These are phyloP conservation scores for Tenualosa ilisha DNA, from an alignment of 2,797 vertebrate genomes.

Conservation along the genomic window DNA sequence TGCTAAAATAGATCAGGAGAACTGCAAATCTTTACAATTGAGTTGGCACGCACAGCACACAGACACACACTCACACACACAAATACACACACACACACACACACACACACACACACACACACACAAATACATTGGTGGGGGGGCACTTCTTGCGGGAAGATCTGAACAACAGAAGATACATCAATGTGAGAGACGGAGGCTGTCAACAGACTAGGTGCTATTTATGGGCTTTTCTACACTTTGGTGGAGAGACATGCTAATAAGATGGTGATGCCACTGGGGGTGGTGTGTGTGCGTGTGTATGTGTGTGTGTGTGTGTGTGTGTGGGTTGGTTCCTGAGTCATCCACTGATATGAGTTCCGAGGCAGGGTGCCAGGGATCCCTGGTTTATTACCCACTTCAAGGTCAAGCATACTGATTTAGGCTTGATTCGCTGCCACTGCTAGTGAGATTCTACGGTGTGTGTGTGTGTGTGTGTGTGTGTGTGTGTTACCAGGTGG, in stretches of 20 bases:
- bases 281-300: slow-evolving; percentile 11
- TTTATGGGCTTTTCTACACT: neutral
- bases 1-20: neutral
- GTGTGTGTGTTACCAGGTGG: neutral
- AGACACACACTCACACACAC: neutral
- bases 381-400: neutral
- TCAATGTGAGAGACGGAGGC: neutral
- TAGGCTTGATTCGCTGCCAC: neutral
- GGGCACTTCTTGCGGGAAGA: neutral
- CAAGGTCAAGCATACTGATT: slow-evolving; percentile 16
- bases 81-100: neutral
- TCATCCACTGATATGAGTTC: neutral
- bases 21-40: neutral
- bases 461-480: slow-evolving; percentile 11
- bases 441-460: neutral
- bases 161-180: slow-evolving; percentile 1
- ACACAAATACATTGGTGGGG: too few species aligned
- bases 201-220: neutral
- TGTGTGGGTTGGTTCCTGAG: slow-evolving; percentile 12
- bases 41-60: neutral
- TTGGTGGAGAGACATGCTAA: neutral
- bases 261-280: neutral
- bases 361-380: neutral
- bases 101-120: neutral
- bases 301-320: neutral